A percentile compares a stretch with the other conserved stretches of the same genome.
These are phyloP conservation scores for Malacoctenus gilli DNA, from an alignment of 2,797 vertebrate species.

Conservation along the genomic window DNA sequence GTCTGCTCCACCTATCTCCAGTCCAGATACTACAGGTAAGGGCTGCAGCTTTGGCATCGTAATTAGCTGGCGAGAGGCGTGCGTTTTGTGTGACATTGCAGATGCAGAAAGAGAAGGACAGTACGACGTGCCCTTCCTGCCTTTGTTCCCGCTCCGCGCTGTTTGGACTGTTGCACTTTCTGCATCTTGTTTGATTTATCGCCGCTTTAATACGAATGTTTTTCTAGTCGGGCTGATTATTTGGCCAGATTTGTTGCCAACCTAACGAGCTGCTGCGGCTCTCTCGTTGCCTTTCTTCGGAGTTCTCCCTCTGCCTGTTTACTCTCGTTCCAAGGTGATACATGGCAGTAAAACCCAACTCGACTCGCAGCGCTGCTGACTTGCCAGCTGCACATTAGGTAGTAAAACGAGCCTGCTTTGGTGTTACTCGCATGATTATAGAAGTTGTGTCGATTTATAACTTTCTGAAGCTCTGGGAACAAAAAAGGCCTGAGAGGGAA, in stretches of 20 bases:
- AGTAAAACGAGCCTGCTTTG: conserved; percentile 62
- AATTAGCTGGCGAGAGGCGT: neutral
- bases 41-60: conserved; percentile 7
- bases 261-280: conserved; percentile 35
- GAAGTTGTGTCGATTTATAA: conserved; percentile 45
- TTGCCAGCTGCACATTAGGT: conserved; percentile 60
- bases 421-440: no score
- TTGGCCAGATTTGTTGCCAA: conserved; percentile 46
- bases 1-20: conserved; percentile 99
- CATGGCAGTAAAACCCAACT: conserved; percentile 47
- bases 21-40: conserved; percentile 99
- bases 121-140: neutral
- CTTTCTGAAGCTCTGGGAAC: conserved; percentile 18
- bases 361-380: conserved; percentile 31
- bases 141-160: conserved; percentile 19
- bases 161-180: conserved; percentile 28
- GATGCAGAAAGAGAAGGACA: neutral
- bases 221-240: conserved; percentile 50
- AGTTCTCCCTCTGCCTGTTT: conserved; percentile 38
- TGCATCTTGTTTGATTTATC: conserved; percentile 45
- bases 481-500: conserved; percentile 28
- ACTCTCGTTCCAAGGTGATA: conserved; percentile 25
- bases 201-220: conserved; percentile 51
- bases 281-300: conserved; percentile 15
- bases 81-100: neutral